Base-by-base conservation (phyloP, 2,888 invertebrate species). In the Rhamphomyia laevipes region DNA sequence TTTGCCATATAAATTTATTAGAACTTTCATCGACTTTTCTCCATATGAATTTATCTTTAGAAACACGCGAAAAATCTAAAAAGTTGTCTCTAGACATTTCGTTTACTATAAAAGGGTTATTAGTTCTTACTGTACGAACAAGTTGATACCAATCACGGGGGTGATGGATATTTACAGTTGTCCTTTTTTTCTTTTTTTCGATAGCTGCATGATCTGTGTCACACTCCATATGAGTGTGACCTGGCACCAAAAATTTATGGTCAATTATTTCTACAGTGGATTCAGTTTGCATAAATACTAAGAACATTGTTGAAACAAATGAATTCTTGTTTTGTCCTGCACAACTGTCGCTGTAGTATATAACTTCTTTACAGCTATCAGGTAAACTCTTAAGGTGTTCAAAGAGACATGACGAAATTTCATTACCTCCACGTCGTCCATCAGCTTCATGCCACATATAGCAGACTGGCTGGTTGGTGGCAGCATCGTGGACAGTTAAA, bases 211-310 rank as follows among this genome's bases (percentile, higher is more conserved):
- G 23, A 42, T 42, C 23, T 13, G 12, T 13, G 13, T 42, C 23
- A 9, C 42, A 42, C 23, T 21, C 42, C 42, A 42, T 21, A 9
- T 42, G 42, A 23, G 23, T 42, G n/a, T 42, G 42, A 23, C 42
- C 23, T 13, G 42, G 23, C 10, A 23, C 42, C 3, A 42, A n/a
- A 23, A 42, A 41, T 45, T 47, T 40, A 42, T 48, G 48, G 31
- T 46, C 41, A 46, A 47, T 49, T 16, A 11, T 30, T 45, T 49
- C 27, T 37, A 46, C 23, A 7, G 2, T 41, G 43, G 46, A 40
- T 30, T 50, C 40, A 9, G 38, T 21, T 35, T 46, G 30, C 43
- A 47, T 45, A 33, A 47, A 53, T 15, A 43, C 16, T n/a, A 43
- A 44, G 30, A 51, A 51, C 31, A 48, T 48, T 12, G 27, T 30